Evolutionary conservation across 1,140 invertebrate genomes (phyloP), one percentile per base, ranked within the genome.

Genomic region (Lepidurus apus): DNA sequence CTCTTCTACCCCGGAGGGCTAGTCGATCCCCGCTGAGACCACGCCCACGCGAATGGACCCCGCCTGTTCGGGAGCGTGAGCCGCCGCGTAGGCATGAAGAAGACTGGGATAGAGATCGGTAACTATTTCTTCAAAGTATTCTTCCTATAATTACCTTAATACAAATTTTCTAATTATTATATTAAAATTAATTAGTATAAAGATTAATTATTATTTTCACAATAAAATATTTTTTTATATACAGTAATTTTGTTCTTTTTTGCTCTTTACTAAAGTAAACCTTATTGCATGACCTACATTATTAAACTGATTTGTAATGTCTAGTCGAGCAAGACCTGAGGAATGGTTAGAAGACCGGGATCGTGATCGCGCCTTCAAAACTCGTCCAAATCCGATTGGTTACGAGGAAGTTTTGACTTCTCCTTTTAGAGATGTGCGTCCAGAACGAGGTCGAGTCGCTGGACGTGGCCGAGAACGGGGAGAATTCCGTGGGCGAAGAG

Each of bases 271-370:
- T 34, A 34, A 34, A 34, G 34, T 4, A 34, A 34, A 34, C 34
- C 4, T 34, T 34, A 3, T 3, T 34, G 34, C 34, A 34, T 34
- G 4, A 34, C 34, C 34, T 34, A 34, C 34, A n/a, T 17, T 65
- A 21, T 65, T 65, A n/a, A n/a, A 13, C n/a, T 65, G 17, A n/a
- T 65, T 7, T 1, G 8, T 65, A 6, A 7, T 3, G 53, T 65
- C 8, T 13, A 65, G 13, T 65, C 13, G 21, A 65, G 21, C 85
- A 42, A 84, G 83, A 42, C 86, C 84, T 43, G 85, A 85, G 34
- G 80, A 85, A 11, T 83, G 83, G 7, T 85, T 85, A n/a, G 79
- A 81, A 13, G 53, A 65, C 53, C 17, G 53, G 21, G 21, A 65
- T 21, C 47, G 47, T 13, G 47, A 65, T n/a, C 53, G 53, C 21